Evolutionary conservation across 2,113 vertebrate genomes (phyloP).

Genomic region (Pterocles orientalis): DNA sequence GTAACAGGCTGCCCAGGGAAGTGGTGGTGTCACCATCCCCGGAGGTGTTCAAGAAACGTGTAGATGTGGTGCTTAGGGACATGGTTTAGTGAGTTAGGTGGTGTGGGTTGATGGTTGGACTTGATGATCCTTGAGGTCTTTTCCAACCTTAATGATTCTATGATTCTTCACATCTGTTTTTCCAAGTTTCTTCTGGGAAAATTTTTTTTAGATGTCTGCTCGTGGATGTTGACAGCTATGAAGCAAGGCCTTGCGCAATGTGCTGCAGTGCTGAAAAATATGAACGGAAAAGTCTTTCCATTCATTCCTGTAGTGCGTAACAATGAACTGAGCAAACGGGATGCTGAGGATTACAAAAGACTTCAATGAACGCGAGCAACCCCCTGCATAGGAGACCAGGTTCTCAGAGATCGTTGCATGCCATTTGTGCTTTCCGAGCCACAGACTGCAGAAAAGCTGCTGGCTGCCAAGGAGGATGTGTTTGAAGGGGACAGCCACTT

Average conservation of each 20-base stretch:
- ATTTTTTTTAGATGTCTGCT: rapidly evolving
- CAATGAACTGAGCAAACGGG: not conserved
- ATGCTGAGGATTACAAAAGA: not conserved
- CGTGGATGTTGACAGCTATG: not conserved
- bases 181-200: not conserved
- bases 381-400: not conserved
- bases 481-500: not conserved
- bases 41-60: no score
- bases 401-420: not conserved
- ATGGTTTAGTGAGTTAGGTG: no score
- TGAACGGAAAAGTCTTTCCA: not conserved
- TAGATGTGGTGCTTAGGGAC: no score
- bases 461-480: not conserved
- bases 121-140: no score
- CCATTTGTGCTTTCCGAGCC: not conserved
- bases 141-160: no score
- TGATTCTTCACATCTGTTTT: not conserved
- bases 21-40: no score
- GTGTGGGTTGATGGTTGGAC: no score
- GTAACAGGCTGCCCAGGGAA: no score
- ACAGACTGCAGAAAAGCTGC: not conserved
- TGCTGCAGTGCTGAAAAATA: no score
- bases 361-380: not conserved
- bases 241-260: no score
- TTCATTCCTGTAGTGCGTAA: not conserved